phyloP scores from a whole-genome alignment of 2,797 vertebrate species.

The Hylomyscus alleni region DNA sequence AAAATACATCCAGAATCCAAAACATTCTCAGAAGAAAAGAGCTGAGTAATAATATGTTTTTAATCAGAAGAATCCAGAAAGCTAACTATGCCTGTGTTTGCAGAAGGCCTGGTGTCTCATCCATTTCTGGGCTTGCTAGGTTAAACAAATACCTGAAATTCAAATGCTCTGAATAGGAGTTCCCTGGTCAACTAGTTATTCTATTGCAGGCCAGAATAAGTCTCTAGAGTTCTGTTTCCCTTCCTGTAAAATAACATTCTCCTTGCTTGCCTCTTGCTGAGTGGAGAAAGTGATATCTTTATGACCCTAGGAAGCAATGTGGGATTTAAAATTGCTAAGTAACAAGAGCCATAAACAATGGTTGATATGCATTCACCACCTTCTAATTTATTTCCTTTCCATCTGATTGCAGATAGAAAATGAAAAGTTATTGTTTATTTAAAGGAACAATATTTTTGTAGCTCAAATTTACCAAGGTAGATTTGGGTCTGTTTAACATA shows the following conservation, averaged over 20 bases:
- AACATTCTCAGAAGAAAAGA: constrained; percentile 22
- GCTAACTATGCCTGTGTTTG: constrained; percentile 52
- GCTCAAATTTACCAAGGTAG: constrained; percentile 70
- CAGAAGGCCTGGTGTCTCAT: constrained; percentile 44
- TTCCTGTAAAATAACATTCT: constrained; percentile 73
- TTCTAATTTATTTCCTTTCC: constrained; percentile 81
- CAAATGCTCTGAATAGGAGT: constrained; percentile 46
- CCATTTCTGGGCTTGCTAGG: constrained; percentile 25
- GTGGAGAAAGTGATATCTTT: constrained; percentile 79
- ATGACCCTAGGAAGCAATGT: constrained; percentile 73
- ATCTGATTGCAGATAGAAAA: constrained; percentile 71
- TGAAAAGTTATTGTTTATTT: constrained; percentile 78
- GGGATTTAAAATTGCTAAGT: constrained; percentile 81
- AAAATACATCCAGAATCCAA: background rate
- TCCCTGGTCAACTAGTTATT: constrained; percentile 38
- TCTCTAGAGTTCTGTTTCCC: constrained; percentile 67
- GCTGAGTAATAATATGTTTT: constrained; percentile 37
- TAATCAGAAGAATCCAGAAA: constrained; percentile 44
- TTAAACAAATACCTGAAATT: constrained; percentile 54
- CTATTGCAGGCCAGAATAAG: constrained; percentile 48
- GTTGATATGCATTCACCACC: constrained; percentile 50
- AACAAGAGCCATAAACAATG: constrained; percentile 76
- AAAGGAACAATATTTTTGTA: constrained; percentile 79
- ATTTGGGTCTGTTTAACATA: constrained; percentile 78
- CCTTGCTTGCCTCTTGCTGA: constrained; percentile 67